Evolutionary conservation across 2,888 invertebrate genomes (phyloP).

Genomic region (Hymenopus coronatus): DNA sequence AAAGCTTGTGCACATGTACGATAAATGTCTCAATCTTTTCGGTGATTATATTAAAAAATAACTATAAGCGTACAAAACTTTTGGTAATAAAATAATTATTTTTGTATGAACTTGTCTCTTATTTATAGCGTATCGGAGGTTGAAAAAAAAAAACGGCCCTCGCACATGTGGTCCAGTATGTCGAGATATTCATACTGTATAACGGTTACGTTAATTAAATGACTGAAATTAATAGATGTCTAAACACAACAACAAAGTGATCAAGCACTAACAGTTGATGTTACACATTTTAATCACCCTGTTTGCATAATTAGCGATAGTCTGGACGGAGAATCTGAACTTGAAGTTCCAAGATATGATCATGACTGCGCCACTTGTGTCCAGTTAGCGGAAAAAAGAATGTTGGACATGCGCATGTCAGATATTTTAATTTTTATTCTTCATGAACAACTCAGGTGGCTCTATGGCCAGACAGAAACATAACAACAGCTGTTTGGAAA

Average conservation of each 20-base stretch:
- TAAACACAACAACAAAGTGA: background rate
- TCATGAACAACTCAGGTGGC: background rate
- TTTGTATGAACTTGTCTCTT: no score
- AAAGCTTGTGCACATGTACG: no score
- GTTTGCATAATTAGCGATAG: background rate
- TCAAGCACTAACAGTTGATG: background rate
- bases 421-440: background rate
- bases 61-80: no score
- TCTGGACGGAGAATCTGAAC: background rate
- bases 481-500: background rate
- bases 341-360: background rate
- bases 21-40: no score
- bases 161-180: no score
- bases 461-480: background rate
- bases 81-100: no score
- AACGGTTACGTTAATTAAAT: background rate
- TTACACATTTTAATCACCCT: background rate
- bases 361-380: background rate
- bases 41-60: no score
- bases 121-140: no score
- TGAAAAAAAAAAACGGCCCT: no score
- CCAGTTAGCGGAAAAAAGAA: background rate
- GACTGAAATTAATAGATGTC: background rate
- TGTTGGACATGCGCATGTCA: background rate
- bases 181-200: no score